Evolutionary conservation across 2,113 vertebrate species (phyloP).

Genomic region (Callipepla squamata): DNA sequence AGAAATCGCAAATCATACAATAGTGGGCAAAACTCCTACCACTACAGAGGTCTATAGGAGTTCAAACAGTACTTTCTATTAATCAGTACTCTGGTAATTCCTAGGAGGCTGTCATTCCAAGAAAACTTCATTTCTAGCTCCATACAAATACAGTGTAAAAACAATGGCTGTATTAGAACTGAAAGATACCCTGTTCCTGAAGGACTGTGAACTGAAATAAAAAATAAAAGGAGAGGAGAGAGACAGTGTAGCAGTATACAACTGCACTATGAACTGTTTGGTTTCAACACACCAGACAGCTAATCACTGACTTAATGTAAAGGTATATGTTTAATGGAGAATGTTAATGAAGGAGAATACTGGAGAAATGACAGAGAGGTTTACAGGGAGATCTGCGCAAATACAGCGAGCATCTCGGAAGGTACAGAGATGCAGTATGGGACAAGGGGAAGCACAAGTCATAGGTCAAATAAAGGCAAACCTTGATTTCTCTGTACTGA

Average conservation of each 20-base stretch:
- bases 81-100: neutral
- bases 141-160: neutral
- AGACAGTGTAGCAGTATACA: neutral
- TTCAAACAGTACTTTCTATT: neutral
- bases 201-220: neutral
- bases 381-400: neutral
- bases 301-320: neutral
- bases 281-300: neutral
- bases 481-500: neutral
- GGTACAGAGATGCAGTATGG: neutral
- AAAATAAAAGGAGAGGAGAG: neutral
- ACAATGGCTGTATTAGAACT: neutral
- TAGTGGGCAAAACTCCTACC: neutral
- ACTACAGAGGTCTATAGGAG: neutral
- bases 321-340: neutral
- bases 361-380: neutral
- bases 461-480: neutral
- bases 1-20: neutral
- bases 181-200: neutral
- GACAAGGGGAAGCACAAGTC: neutral
- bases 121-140: neutral
- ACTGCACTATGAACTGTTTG: neutral
- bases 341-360: constrained; percentile 10
- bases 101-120: neutral
- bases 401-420: neutral